Evolutionary conservation across 2,888 invertebrate species (phyloP), one percentile per base, ranked within the genome.

Genomic region (Leptinotarsa peninsularis): DNA sequence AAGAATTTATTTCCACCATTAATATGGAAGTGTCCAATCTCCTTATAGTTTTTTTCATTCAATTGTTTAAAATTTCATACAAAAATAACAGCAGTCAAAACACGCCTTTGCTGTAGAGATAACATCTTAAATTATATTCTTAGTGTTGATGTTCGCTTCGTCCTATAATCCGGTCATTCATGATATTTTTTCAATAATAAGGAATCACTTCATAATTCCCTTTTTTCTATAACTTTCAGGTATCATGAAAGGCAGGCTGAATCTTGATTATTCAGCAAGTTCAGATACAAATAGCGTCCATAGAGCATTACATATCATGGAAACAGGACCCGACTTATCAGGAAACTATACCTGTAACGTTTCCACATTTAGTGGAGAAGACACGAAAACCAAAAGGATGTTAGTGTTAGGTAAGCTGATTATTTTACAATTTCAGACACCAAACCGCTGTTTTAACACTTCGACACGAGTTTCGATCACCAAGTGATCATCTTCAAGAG

Each of bases 271-370:
- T 79, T 82, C 83, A 23, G 86, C 85, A 17, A 85, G 85, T 73
- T 83, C 90, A 71, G 91, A 92, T 74, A 90, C 90, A 43, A 87
- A 91, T 78, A 91, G 91, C 81, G 89, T 90, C 74, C 91, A 92
- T 81, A 79, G 93, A 80, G 93, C 94, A 3, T 90, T 93, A 81
- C 92, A 92, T 84, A 93, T 94, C 83, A 84, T 92, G 76, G 90
- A 90, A 72, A 92, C 93, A 18, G 91, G 92, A 33, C 92, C 92
- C 21, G 92, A 93, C 75, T 89, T 94, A 77, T 91, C 92, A 56
- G 94, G 94, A 7, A 92, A 93, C 84, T 94, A 94, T 86, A 92
- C 91, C 33, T 94, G 94, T 83, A 90, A 90, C 33, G 93, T 94
- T 18, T 93, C 93, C 27, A 93, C 93, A 2, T 92, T 93, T 83